Evolutionary conservation across 2,797 vertebrate genomes (phyloP), one percentile per base, ranked within the genome.

Genomic region (Fundulus diaphanus): DNA sequence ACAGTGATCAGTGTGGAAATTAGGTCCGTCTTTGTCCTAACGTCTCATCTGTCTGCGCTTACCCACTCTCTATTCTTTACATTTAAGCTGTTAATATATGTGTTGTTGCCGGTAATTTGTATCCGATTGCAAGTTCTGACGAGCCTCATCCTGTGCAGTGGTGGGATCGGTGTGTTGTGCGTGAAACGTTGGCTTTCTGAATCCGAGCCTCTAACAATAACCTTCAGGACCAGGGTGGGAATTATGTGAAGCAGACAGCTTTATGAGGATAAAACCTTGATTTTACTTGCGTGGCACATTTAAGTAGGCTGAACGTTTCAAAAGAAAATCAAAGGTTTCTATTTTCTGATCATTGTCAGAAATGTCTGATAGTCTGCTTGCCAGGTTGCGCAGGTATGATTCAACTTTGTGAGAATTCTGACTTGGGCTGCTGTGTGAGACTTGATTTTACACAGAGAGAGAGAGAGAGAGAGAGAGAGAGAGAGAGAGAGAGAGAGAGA

Each of bases 91-190:
- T 66, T 67, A 15, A 52, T 70, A 63, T n/a, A 63, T 33, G 35
- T 51, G 29, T 12, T 46, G 27, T 44, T 57, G 24, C 63, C 31
- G 66, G 56, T 61, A 76, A 69, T 57, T 33, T 77, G 69, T 57
- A 63, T 77, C 69, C 42, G 29, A 42, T 67, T 70, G 61, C 51
- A 66, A 48, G 54, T 61, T 76, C 52, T 61, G 44, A 72, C 49
- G 44, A 67, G 8, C 20, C 46, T 40, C 59, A 16, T n/a, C 16
- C 35, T 27, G 37, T 49, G 37, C 29, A 27, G 29, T 2, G 27
- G 54, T n/a, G 48, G 37, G 35, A 63, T 66, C 33, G 37, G 59
- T 65, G 65, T 51, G 27, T 66, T 66, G 24, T n/a, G 2, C 37
- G 52, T 77, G 35, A 71, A 70, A 65, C 33, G 51, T 57, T 29